Conservation (phyloP, 2,113 vertebrate genomes). For the Ceuthmochares aereus region DNA sequence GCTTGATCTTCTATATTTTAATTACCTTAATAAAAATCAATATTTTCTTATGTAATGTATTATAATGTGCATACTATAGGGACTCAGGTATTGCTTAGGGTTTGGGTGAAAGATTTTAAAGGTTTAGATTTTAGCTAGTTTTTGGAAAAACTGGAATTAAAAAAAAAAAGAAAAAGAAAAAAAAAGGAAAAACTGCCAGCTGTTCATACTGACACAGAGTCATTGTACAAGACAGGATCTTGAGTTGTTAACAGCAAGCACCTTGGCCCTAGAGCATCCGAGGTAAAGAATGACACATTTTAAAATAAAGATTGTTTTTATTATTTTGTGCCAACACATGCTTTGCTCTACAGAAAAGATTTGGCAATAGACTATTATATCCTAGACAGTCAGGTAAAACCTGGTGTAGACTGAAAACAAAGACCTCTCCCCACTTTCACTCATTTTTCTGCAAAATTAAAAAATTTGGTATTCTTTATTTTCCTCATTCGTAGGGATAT, state of each 20-base stretch:
- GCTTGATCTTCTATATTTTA: neutral
- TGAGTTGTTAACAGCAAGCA: neutral
- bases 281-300: neutral
- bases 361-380: neutral
- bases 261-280: neutral
- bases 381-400: neutral
- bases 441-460: neutral
- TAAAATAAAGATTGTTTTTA: neutral
- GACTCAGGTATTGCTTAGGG: neutral
- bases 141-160: neutral
- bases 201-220: neutral
- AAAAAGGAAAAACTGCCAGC: neutral
- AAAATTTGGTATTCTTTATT: neutral
- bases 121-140: neutral
- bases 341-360: neutral
- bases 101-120: neutral
- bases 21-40: neutral
- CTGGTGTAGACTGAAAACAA: neutral
- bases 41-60: neutral
- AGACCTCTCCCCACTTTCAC: neutral
- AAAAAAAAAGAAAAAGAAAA: neutral
- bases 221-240: neutral
- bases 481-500: fast-evolving
- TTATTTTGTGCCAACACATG: neutral
- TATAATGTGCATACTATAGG: neutral